Percentiles rank a stretch among this genome's conserved stretches.
Conservation (phyloP, 2,888 invertebrate genomes). For the Aphodius sticticus region DNA sequence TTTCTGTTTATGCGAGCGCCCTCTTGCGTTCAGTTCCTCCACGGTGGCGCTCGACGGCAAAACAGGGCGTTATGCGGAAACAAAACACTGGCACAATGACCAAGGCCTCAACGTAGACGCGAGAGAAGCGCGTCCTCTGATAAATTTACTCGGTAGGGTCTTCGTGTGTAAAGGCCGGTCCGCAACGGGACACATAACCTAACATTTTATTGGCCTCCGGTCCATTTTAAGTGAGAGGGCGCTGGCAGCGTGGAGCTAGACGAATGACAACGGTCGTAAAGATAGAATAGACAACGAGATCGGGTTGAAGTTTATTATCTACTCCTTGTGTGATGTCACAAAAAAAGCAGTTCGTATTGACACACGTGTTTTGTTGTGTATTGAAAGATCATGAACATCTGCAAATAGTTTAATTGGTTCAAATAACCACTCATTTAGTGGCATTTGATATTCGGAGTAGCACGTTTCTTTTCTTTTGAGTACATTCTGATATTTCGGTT, state of each 20-base stretch:
- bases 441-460: too few species aligned
- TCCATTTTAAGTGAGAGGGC: background rate
- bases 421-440: too few species aligned
- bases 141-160: background rate
- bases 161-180: background rate
- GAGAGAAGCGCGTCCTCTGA: background rate
- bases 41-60: background rate
- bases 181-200: background rate
- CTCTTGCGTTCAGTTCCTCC: background rate
- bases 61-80: background rate
- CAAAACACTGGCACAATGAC: background rate
- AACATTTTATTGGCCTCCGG: background rate
- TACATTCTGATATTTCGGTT: too few species aligned
- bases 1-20: conserved; percentile 53
- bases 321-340: too few species aligned
- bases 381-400: too few species aligned
- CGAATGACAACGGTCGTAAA: background rate
- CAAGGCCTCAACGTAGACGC: background rate
- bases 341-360: too few species aligned
- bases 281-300: background rate
- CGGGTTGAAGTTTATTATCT: too few species aligned
- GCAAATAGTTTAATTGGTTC: too few species aligned
- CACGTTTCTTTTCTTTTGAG: too few species aligned
- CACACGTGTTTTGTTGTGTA: too few species aligned
- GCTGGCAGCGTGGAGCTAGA: background rate